Evolutionary conservation across 2,888 invertebrate genomes (phyloP), one percentile per base, ranked within the genome.

Genomic region (Rambutsinella grinnellia): DNA sequence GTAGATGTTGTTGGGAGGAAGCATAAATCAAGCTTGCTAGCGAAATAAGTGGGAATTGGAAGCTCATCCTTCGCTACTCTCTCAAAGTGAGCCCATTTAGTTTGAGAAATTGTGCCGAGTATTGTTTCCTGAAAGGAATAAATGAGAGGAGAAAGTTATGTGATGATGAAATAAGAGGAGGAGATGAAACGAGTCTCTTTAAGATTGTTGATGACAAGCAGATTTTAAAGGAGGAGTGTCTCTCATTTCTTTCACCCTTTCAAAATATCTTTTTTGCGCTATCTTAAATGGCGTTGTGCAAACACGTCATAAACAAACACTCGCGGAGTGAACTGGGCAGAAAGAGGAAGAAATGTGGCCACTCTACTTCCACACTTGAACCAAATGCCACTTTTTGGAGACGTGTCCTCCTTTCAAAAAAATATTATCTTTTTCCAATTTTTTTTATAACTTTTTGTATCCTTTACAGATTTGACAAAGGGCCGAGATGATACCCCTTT

Each of bases 401-500:
- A 26, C 26, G 2, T 8, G 19, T 5, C n/a, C 24, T 23, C 24
- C 24, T 21, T 53, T 17, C 26, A 58, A 49, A 28, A 27, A 8
- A 17, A 47, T 23, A 49, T 49, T 58, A 26, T 24, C 51, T 51
- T 13, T 27, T n/a, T 27, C 36, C 8, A 10, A 57, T 27, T 3
- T 24, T 19, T 51, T 51, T 6, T n/a, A 17, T 51, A 19, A 19
- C 8, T 17, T 5, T 5, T 15, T 51, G 36, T 36, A 36, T 36
- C 36, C 5, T 36, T 36, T 36, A 36, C n/a, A n/a, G n/a, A n/a
- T n/a, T n/a, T n/a, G n/a, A 63, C 5, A 60, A 60, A 36, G 49
- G 63, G 65, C 57, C 68, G 76, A 19, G 23, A 82, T 82, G 82
- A 79, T 81, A 54, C 83, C 83, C 5, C 76, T 82, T 51, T 66